A percentile compares a stretch with the other conserved stretches of the same genome.
These are phyloP conservation scores for Drosophila kanapiae DNA, from an alignment of 1,140 invertebrate genomes.

Conservation along the genomic window DNA sequence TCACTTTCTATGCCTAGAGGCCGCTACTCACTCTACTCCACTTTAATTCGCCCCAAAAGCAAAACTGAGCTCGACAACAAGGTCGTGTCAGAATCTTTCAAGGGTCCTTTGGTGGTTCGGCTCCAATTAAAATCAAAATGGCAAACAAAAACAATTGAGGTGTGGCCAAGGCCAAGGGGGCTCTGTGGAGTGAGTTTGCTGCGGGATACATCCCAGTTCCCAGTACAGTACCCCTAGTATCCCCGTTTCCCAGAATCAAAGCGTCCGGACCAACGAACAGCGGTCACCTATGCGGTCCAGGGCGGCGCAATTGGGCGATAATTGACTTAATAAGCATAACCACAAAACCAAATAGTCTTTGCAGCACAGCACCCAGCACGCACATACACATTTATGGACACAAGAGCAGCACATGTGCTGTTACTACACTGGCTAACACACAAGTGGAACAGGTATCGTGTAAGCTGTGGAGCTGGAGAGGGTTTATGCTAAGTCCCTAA, in stretches of 20 bases:
- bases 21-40: neutral
- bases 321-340: constrained; percentile 82
- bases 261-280: constrained; percentile 18
- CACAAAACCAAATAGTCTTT: constrained; percentile 72
- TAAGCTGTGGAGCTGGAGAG: neutral
- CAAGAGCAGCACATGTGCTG: constrained; percentile 12
- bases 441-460: neutral
- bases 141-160: constrained; percentile 62
- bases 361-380: constrained; percentile 25
- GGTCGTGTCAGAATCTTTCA: constrained; percentile 12
- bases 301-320: constrained; percentile 73
- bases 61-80: neutral
- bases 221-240: neutral
- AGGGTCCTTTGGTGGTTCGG: constrained; percentile 42
- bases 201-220: neutral
- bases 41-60: no score
- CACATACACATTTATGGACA: constrained; percentile 42
- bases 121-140: constrained; percentile 77
- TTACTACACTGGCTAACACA: constrained; percentile 26
- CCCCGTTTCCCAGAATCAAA: constrained; percentile 11
- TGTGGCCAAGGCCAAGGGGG: neutral
- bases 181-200: neutral
- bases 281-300: constrained; percentile 44
- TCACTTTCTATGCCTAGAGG: neutral
- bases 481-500: neutral